phyloP scores from a whole-genome alignment of 2,888 invertebrate genomes.

The Drosophila koepferae region DNA sequence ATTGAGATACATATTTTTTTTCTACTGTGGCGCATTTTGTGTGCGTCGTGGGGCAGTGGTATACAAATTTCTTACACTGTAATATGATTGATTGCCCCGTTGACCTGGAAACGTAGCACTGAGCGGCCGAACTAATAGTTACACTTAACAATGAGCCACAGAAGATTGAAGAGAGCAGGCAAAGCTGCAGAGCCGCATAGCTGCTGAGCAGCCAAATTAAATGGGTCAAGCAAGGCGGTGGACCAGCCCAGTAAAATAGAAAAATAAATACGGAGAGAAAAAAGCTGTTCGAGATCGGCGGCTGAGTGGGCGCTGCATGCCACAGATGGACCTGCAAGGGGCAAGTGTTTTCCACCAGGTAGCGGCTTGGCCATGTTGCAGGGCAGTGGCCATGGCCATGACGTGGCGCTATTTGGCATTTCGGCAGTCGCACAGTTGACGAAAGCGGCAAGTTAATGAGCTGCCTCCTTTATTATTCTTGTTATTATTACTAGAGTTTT shows the following conservation, averaged over 20 bases:
- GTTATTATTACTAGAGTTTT: conserved; percentile 62
- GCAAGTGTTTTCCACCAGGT: conserved; percentile 62
- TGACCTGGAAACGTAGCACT: conserved; percentile 80
- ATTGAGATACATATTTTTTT: conserved; percentile 53
- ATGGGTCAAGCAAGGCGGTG: conserved; percentile 77
- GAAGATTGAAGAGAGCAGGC: conserved; percentile 55
- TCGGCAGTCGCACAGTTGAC: conserved; percentile 71
- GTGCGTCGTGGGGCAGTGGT: conserved; percentile 58
- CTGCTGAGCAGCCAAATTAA: conserved; percentile 38
- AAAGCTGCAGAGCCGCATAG: conserved; percentile 23
- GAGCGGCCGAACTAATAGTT: conserved; percentile 75
- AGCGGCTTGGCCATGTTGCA: conserved; percentile 20
- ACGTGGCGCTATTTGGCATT: conserved; percentile 74
- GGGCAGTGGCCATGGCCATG: conserved; percentile 64
- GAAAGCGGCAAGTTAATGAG: conserved; percentile 81
- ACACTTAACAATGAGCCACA: conserved; percentile 76
- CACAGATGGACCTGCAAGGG: conserved; percentile 55
- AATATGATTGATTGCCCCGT: conserved; percentile 82
- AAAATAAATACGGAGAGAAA: conserved; percentile 7
- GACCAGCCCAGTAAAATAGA: conserved; percentile 49
- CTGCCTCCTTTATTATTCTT: conserved; percentile 74
- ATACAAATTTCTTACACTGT: conserved; percentile 78
- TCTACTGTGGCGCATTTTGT: conserved; percentile 29
- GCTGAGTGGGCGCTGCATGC: conserved; percentile 74
- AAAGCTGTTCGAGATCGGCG: conserved; percentile 38